These are phyloP conservation scores for Aelia acuminata DNA, from an alignment of 2,888 invertebrate species.

Conservation along the genomic window DNA sequence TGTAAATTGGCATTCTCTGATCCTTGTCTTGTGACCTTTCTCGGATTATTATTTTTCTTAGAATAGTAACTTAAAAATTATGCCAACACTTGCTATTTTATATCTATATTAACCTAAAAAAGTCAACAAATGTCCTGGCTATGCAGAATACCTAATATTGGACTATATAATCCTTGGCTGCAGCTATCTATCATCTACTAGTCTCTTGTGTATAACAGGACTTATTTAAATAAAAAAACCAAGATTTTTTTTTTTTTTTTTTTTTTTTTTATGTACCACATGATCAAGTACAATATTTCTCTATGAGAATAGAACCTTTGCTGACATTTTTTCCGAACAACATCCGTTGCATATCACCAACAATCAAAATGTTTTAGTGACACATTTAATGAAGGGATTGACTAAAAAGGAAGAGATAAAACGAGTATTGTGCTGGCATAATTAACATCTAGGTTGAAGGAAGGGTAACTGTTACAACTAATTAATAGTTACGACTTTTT, in stretches of 20 bases:
- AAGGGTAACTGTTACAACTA: background rate
- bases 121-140: too few species aligned
- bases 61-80: background rate
- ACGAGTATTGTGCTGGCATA: background rate
- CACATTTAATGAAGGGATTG: background rate
- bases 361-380: background rate
- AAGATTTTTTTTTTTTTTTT: too few species aligned
- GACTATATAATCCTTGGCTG: too few species aligned
- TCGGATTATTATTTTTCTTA: background rate
- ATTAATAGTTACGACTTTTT: slow-evolving; percentile 26
- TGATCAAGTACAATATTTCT: too few species aligned
- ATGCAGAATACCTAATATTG: too few species aligned
- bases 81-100: background rate
- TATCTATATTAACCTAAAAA: background rate
- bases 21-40: background rate
- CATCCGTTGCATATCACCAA: background rate
- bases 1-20: background rate
- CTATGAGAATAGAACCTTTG: too few species aligned
- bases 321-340: background rate
- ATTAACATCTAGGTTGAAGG: background rate
- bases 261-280: too few species aligned
- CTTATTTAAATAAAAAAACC: too few species aligned
- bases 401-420: slow-evolving; percentile 31
- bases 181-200: too few species aligned
- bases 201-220: too few species aligned